A percentile compares a stretch with the other conserved stretches of the same genome.
Evolutionary conservation across 2,888 invertebrate genomes (phyloP).

Genomic region (Tetranychus truncatus): DNA sequence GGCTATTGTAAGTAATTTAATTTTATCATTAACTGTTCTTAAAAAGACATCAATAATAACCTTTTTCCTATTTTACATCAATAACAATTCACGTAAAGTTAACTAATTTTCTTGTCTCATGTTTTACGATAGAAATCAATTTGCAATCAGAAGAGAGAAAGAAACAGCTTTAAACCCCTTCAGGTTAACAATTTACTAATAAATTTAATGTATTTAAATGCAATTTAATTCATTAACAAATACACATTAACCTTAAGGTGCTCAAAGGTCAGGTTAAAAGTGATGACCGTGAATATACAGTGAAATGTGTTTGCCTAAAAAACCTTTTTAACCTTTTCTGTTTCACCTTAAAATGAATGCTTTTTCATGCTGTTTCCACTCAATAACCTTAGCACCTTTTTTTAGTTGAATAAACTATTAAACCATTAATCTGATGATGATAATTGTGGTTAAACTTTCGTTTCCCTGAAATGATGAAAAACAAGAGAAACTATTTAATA

Average conservation of each 20-base stretch:
- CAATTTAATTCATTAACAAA: not conserved
- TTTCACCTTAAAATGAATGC: too few relatives aligned
- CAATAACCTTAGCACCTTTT: not conserved
- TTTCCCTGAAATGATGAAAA: too few relatives aligned
- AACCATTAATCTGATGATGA: not conserved
- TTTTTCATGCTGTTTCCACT: too few relatives aligned
- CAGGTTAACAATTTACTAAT: too few relatives aligned
- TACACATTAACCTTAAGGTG: not conserved
- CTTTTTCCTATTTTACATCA: too few relatives aligned
- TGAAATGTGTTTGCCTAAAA: not conserved
- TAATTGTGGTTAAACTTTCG: not conserved
- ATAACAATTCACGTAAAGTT: too few relatives aligned
- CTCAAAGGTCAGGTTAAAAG: not conserved
- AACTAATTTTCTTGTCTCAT: too few relatives aligned
- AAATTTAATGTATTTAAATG: not conserved
- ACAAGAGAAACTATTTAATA: too few relatives aligned
- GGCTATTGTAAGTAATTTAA: not conserved
- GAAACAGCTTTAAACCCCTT: too few relatives aligned
- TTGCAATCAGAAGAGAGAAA: too few relatives aligned
- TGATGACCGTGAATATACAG: not conserved
- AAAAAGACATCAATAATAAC: not conserved
- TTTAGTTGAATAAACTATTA: not conserved
- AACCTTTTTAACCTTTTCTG: not conserved
- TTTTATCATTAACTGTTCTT: not conserved
- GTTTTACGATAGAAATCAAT: too few relatives aligned